These are phyloP conservation scores for Dilophus febrilis DNA, from an alignment of 2,888 invertebrate genomes.

Conservation along the genomic window DNA sequence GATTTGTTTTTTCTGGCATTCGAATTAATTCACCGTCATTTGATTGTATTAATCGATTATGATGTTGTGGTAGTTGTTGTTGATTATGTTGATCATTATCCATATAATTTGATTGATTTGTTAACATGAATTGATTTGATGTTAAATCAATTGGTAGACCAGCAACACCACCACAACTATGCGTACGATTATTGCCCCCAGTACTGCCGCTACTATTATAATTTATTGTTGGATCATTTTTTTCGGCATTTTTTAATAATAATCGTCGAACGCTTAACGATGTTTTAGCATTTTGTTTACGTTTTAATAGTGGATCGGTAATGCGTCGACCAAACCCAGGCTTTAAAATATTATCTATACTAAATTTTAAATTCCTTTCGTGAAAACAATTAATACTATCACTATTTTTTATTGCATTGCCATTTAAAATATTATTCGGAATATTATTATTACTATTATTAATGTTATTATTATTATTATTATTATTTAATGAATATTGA, in stretches of 20 bases:
- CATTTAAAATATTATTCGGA: too few relatives aligned
- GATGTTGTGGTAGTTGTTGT: background rate
- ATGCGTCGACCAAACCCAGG: constrained; percentile 66
- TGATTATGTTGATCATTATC: constrained; percentile 15
- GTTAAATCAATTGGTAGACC: constrained; percentile 5
- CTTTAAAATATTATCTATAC: constrained; percentile 71
- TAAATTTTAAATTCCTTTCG: constrained; percentile 53
- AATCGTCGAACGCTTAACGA: too few relatives aligned
- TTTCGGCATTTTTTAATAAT: background rate
- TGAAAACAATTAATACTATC: constrained; percentile 29
- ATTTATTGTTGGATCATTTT: background rate
- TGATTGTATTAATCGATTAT: too few relatives aligned
- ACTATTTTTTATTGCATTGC: too few relatives aligned
- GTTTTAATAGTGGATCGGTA: constrained; percentile 46
- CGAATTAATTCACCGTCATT: constrained; percentile 1
- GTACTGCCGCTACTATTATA: background rate
- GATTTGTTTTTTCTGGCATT: too few relatives aligned
- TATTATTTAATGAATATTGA: too few relatives aligned
- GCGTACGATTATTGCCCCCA: background rate
- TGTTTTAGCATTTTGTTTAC: constrained; percentile 7
- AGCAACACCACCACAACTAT: background rate
- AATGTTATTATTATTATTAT: too few relatives aligned
- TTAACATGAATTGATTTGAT: constrained; percentile 17
- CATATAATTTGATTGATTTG: constrained; percentile 17
- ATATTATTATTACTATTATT: too few relatives aligned